Evolutionary conservation across 1,140 invertebrate species (phyloP), one percentile per base, ranked within the genome.

Genomic region (Artemia franciscana): DNA sequence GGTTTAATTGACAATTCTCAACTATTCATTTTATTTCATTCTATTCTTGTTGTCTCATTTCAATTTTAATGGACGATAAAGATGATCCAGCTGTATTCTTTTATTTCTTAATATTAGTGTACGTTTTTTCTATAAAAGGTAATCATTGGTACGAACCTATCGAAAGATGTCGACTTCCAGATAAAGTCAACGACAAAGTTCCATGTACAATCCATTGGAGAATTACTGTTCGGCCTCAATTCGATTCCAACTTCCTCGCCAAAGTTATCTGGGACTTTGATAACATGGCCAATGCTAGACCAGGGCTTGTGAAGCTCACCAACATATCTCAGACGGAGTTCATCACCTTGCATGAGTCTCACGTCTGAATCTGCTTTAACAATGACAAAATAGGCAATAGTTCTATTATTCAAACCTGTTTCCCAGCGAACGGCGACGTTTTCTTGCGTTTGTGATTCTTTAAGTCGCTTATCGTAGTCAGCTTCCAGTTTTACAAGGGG

Each of bases 311-410:
- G 89, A 65, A 90, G 71, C 70, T 97, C 92, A 4, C 91, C 91
- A 4, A 94, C 79, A 71, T 98, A 98, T 65, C 91, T 83, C 27
- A 99, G 75, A 65, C 90, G 79, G 23, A 99, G 73, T 74, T 99
- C 95, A 78, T 99, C 96, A 21, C 95, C 96, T 70, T 96, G 93
- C 94, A 98, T 98, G n/a, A 98, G 73, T 72, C 96, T 91, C 88
- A 97, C 94, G 70, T 96, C 93, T 67, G 91, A 90, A 70, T 97
- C 91, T 7, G 91, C 94, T 74, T 96, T 95, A 0, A 93, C 90
- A n/a, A 98, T 75, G 67, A 89, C 90, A 69, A 99, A 98, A 73
- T 93, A 94, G 0, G 95, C 94, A 61, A 94, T 94, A 0, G 86
- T 90, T 69, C 98, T 97, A 73, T 98, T 98, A 71, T 98, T 98